Evolutionary conservation across 2,888 invertebrate species (phyloP).

Genomic region (Peribatodes rhomboidaria): DNA sequence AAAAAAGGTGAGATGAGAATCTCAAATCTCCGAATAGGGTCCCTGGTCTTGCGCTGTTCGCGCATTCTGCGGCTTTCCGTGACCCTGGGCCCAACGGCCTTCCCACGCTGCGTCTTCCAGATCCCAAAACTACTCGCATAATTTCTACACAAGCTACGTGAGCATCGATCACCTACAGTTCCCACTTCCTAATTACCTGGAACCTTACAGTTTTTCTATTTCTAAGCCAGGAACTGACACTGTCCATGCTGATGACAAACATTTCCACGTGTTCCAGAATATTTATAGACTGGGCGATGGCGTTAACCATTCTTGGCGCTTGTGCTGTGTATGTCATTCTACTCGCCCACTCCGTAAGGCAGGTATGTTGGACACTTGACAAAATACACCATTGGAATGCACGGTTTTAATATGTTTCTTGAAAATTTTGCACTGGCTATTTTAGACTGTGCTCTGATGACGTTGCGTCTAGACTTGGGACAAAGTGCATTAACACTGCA

Average conservation of each 20-base stretch:
- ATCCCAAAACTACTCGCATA: too few species aligned
- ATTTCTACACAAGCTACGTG: too few species aligned
- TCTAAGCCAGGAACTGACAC: slow-evolving; percentile 16
- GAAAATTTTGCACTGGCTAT: slow-evolving; percentile 17
- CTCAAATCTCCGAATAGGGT: too few species aligned
- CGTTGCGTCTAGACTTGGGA: slow-evolving; percentile 17
- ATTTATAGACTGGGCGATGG: slow-evolving; percentile 90
- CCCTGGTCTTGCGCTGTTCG: too few species aligned
- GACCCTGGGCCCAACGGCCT: too few species aligned
- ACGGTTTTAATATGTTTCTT: slow-evolving; percentile 16
- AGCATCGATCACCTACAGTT: too few species aligned
- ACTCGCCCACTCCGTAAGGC: slow-evolving; percentile 89
- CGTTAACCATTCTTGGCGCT: slow-evolving; percentile 91
- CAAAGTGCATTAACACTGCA: slow-evolving; percentile 1
- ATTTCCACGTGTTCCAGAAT: slow-evolving; percentile 82
- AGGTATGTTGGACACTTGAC: slow-evolving; percentile 82
- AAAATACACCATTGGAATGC: slow-evolving; percentile 40
- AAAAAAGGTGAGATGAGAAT: too few species aligned
- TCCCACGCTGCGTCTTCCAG: too few species aligned
- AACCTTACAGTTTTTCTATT: neutral
- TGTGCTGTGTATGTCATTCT: slow-evolving; percentile 92
- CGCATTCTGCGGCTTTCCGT: too few species aligned
- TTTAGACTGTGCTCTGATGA: slow-evolving; percentile 15
- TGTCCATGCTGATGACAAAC: slow-evolving; percentile 12
- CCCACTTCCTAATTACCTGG: slow-evolving; percentile 10